A percentile compares a stretch with the other conserved stretches of the same genome.
Evolutionary conservation across 2,888 invertebrate species (phyloP).

Genomic region (Stegophylla sp.): DNA sequence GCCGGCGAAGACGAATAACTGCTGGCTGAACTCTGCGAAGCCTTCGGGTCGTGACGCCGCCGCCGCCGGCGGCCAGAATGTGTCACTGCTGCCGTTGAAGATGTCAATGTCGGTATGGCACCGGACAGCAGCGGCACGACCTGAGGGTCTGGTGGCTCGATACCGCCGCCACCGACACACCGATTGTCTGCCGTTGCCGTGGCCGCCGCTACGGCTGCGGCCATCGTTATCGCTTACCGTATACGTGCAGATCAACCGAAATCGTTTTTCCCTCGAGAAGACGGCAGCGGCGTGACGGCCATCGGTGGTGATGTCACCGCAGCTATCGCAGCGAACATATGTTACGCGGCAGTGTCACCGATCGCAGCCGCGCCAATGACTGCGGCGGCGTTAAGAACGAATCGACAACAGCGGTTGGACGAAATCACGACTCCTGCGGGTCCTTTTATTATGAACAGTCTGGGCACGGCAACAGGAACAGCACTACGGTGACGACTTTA

Average conservation of each 20-base stretch:
- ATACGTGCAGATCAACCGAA: neutral
- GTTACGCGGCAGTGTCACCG: neutral
- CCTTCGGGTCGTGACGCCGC: neutral
- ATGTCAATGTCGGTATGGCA: neutral
- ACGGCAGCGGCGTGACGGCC: neutral
- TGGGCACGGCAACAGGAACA: too few species aligned
- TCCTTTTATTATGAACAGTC: too few species aligned
- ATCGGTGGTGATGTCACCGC: neutral
- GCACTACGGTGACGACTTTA: too few species aligned
- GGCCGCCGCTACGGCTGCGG: slow-evolving; percentile 2
- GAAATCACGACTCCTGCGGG: neutral
- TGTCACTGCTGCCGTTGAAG: neutral
- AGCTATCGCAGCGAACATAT: neutral
- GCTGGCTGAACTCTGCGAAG: neutral
- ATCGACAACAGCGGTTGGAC: too few species aligned
- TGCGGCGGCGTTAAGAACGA: neutral
- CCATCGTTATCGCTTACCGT: neutral
- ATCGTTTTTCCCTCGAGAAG: slow-evolving; percentile 17
- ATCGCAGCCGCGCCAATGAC: neutral
- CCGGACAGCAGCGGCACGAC: neutral
- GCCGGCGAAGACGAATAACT: slow-evolving; percentile 7
- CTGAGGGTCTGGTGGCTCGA: neutral
- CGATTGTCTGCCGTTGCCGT: slow-evolving; percentile 23
- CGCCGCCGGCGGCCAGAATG: neutral
- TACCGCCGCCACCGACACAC: slow-evolving; percentile 23